These are phyloP conservation scores for Hydractinia symbiolongicarpus DNA, from an alignment of 30 jellyfish, hydroid and myxozoan genomes.

Conservation along the genomic window DNA sequence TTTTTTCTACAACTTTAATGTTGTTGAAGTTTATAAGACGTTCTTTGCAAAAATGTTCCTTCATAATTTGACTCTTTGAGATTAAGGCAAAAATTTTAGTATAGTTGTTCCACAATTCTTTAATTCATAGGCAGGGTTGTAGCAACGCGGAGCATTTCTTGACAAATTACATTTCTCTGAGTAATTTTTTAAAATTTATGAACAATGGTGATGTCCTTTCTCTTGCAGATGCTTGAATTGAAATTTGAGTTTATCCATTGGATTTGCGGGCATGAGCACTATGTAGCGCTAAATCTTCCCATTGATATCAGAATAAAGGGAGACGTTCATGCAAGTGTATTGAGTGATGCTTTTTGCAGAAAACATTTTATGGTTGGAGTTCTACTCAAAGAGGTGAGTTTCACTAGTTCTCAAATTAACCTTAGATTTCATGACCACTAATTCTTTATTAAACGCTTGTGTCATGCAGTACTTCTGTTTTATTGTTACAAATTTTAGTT, in stretches of 20 bases:
- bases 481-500: slow-evolving; percentile 22
- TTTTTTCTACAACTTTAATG: too few species aligned
- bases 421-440: not conserved
- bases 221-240: slow-evolving; percentile 78
- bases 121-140: too few species aligned
- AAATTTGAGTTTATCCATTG: slow-evolving; percentile 82
- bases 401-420: not conserved
- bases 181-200: not conserved
- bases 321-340: slow-evolving; percentile 90
- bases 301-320: slow-evolving; percentile 84
- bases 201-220: not conserved
- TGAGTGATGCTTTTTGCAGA: slow-evolving; percentile 76
- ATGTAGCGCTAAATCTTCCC: slow-evolving; percentile 92
- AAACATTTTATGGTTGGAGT: slow-evolving; percentile 86
- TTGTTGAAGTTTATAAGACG: too few species aligned
- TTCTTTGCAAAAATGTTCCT: too few species aligned
- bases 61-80: too few species aligned
- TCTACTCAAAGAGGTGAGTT: slow-evolving; percentile 70
- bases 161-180: not conserved
- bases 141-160: too few species aligned
- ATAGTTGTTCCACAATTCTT: too few species aligned
- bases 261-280: slow-evolving; percentile 89
- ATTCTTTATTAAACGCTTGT: not conserved
- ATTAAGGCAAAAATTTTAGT: too few species aligned
- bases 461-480: not conserved